A percentile compares a stretch with the other conserved stretches of the same genome.
Conservation (phyloP, 2,888 invertebrate genomes). For the Cataglyphis cursor region DNA sequence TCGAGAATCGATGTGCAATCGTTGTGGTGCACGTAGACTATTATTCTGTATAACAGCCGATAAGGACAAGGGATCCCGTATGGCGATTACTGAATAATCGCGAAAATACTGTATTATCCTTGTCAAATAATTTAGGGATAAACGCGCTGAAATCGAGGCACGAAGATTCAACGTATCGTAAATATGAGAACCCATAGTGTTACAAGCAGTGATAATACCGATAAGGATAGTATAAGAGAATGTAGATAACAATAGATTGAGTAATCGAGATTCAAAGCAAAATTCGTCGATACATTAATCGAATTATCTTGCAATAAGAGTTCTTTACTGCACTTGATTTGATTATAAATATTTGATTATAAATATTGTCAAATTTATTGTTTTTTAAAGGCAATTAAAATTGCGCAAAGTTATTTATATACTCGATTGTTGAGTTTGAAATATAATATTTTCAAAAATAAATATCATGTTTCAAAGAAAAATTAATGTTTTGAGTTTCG, state of each 20-base stretch:
- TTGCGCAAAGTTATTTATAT: neutral
- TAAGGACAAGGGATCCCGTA: slow-evolving; percentile 40
- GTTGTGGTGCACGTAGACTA: slow-evolving; percentile 30
- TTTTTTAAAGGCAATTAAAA: slow-evolving; percentile 35
- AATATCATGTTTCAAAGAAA: neutral
- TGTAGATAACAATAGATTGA: slow-evolving; percentile 48
- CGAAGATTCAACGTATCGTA: slow-evolving; percentile 43
- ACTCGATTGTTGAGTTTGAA: slow-evolving; percentile 7
- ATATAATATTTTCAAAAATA: neutral
- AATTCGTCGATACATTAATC: slow-evolving; percentile 32
- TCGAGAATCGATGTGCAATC: slow-evolving; percentile 38
- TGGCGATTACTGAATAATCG: slow-evolving; percentile 41
- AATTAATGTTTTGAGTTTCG: neutral
- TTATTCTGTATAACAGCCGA: slow-evolving; percentile 20
- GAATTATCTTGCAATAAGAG: slow-evolving; percentile 33
- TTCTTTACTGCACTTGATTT: slow-evolving; percentile 19
- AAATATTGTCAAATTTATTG: neutral
- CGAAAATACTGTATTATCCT: slow-evolving; percentile 50
- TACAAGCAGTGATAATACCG: slow-evolving; percentile 35
- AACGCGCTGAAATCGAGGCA: slow-evolving; percentile 31
- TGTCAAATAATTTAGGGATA: slow-evolving; percentile 43
- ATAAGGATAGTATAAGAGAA: slow-evolving; percentile 60
- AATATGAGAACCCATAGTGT: slow-evolving; percentile 29
- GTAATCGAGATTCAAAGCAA: slow-evolving; percentile 38
- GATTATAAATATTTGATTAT: neutral